A percentile compares a stretch with the other conserved stretches of the same genome.
Evolutionary conservation across 2,113 vertebrate genomes (phyloP).

Genomic region (Prietella phreatophila): DNA sequence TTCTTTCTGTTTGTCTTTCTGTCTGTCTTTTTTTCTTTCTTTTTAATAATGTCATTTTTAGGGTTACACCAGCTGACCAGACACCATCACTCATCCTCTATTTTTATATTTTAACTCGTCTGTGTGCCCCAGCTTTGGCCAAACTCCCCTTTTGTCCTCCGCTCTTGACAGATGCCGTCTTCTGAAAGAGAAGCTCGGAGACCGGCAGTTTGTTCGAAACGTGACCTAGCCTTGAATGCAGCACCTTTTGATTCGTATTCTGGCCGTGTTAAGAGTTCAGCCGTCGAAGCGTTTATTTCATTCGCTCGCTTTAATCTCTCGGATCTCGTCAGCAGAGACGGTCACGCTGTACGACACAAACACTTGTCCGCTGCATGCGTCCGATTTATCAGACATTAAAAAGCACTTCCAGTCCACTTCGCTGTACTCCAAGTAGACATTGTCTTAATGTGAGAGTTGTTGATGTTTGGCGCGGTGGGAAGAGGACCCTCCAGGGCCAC

Average conservation of each 20-base stretch:
- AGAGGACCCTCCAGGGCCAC: not conserved
- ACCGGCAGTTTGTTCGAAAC: slow-evolving; percentile 5
- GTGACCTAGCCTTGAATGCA: slow-evolving; percentile 1
- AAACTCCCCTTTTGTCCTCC: slow-evolving; percentile 23
- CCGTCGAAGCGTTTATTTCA: not conserved
- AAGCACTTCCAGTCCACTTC: slow-evolving; percentile 29
- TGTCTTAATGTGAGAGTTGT: slow-evolving; percentile 22
- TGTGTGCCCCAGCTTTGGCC: not conserved
- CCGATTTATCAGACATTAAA: slow-evolving; percentile 31
- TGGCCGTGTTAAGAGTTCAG: not conserved
- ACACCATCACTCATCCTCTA: not conserved
- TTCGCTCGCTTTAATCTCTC: slow-evolving; percentile 2
- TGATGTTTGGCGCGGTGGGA: not conserved
- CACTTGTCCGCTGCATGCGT: not conserved
- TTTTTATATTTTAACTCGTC: slow-evolving; percentile 31
- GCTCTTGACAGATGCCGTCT: slow-evolving; percentile 36
- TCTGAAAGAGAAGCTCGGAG: not conserved
- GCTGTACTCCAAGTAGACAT: slow-evolving; percentile 15
- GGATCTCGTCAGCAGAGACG: slow-evolving; percentile 7
- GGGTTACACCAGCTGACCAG: slow-evolving; percentile 26
- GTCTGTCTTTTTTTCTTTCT: too few species aligned
- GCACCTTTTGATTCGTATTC: slow-evolving; percentile 17
- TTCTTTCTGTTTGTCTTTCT: too few species aligned
- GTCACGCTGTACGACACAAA: slow-evolving; percentile 6
- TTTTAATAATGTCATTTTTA: not conserved